phyloP scores from a whole-genome alignment of 2,888 invertebrate species.

The Agrochola circellaris region DNA sequence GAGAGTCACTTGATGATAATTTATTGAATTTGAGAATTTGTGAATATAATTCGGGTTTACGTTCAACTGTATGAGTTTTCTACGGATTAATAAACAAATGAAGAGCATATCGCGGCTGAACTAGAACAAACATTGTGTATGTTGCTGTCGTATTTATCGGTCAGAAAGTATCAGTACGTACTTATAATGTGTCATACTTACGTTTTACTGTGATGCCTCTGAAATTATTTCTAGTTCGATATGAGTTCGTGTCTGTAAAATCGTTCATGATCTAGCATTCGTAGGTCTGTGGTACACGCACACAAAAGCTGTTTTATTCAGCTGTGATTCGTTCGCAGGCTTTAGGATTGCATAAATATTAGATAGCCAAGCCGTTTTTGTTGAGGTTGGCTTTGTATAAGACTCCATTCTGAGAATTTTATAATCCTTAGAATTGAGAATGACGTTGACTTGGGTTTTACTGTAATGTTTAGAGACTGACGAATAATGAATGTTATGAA shows the following conservation, averaged over 20 bases:
- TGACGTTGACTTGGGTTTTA: background rate
- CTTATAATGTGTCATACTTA: no score
- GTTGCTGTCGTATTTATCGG: background rate
- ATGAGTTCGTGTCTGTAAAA: background rate
- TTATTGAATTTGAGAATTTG: constrained; percentile 31
- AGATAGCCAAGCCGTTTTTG: background rate
- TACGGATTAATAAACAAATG: constrained; percentile 4
- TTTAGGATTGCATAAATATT: constrained; percentile 18
- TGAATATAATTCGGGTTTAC: constrained; percentile 14
- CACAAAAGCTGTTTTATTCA: constrained; percentile 9
- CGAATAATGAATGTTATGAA: background rate
- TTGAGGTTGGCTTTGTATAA: background rate
- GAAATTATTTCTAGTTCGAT: background rate
- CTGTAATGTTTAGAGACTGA: background rate
- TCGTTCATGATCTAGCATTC: background rate
- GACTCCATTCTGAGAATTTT: background rate
- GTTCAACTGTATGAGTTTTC: background rate
- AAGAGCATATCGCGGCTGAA: background rate
- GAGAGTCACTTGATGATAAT: constrained; percentile 22
- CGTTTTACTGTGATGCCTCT: background rate
- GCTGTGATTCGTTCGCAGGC: constrained; percentile 12
- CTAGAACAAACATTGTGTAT: background rate
- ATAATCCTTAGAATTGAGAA: background rate
- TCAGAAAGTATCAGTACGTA: background rate
- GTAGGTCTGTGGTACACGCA: background rate